These are phyloP conservation scores for Drosophila tanythrix DNA, from an alignment of 2,888 invertebrate genomes.

Conservation along the genomic window DNA sequence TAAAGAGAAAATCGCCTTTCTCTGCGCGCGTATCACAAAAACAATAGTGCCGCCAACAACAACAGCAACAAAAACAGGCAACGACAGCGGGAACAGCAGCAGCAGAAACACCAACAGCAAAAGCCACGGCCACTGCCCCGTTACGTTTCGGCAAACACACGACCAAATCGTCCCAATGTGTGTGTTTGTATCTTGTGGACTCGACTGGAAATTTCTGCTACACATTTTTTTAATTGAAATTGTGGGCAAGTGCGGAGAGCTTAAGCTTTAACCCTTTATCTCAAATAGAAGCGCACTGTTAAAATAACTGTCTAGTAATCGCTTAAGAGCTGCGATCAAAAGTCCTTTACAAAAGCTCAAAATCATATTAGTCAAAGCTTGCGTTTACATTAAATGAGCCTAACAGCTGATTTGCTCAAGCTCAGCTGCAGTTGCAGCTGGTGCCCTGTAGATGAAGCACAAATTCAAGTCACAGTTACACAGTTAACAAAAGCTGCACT, in stretches of 20 bases:
- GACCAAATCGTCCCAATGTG: constrained; percentile 46
- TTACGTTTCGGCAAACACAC: constrained; percentile 77
- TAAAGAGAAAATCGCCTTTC: constrained; percentile 78
- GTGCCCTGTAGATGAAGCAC: constrained; percentile 53
- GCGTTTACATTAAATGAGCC: constrained; percentile 17
- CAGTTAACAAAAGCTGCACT: constrained; percentile 35
- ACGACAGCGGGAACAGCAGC: constrained; percentile 57
- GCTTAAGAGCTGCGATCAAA: not conserved
- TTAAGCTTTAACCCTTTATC: constrained; percentile 1
- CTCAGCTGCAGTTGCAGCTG: constrained; percentile 26
- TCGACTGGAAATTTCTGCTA: constrained; percentile 75
- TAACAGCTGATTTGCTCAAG: constrained; percentile 38
- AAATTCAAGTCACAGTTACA: constrained; percentile 21
- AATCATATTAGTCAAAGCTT: constrained; percentile 1
- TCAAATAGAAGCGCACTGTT: constrained; percentile 1
- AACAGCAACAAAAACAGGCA: constrained; percentile 45
- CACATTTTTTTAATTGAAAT: constrained; percentile 69
- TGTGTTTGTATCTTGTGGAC: constrained; percentile 51
- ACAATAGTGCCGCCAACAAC: constrained; percentile 69
- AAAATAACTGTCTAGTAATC: constrained; percentile 14
- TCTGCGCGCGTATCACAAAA: constrained; percentile 73
- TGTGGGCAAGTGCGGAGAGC: constrained; percentile 47
- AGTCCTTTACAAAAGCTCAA: constrained; percentile 12
- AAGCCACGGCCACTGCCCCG: constrained; percentile 77
- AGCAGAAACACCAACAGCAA: constrained; percentile 30